Percentiles rank a stretch among this genome's conserved stretches.
These are phyloP conservation scores for Synergus gifuensis DNA, from an alignment of 2,888 invertebrate genomes.

Conservation along the genomic window DNA sequence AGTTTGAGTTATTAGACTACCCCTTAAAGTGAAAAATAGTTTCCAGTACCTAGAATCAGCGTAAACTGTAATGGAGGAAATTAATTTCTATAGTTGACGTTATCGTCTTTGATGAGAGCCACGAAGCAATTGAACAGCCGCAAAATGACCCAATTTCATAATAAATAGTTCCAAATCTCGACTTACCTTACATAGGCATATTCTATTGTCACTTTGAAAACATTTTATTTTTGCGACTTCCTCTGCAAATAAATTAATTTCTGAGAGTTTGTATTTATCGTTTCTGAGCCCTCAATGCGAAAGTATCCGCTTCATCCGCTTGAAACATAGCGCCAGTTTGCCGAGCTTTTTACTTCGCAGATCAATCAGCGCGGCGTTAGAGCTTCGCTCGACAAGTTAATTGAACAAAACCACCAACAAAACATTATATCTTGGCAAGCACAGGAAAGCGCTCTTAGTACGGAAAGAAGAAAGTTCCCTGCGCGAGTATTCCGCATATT, in stretches of 20 bases:
- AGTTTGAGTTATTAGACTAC: too few relatives aligned
- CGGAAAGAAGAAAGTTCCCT: neutral
- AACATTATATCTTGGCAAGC: neutral
- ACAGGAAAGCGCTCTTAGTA: neutral
- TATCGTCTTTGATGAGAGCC: neutral
- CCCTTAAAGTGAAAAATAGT: neutral
- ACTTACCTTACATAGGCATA: neutral
- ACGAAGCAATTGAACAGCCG: neutral
- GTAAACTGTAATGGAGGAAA: neutral
- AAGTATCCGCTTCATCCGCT: neutral
- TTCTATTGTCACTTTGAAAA: neutral
- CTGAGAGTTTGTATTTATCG: neutral
- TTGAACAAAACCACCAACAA: neutral
- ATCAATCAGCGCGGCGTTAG: neutral
- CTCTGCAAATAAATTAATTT: neutral
- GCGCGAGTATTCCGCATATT: neutral
- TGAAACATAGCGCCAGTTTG: neutral
- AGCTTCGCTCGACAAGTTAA: neutral
- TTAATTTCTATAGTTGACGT: neutral
- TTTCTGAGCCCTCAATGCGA: neutral
- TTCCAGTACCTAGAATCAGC: too few relatives aligned
- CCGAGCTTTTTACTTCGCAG: slow-evolving; percentile 4
- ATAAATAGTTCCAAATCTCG: neutral
- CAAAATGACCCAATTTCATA: neutral
- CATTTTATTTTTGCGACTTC: neutral